Evolutionary conservation across 2,888 invertebrate genomes (phyloP).

Genomic region (Mythimna impura): DNA sequence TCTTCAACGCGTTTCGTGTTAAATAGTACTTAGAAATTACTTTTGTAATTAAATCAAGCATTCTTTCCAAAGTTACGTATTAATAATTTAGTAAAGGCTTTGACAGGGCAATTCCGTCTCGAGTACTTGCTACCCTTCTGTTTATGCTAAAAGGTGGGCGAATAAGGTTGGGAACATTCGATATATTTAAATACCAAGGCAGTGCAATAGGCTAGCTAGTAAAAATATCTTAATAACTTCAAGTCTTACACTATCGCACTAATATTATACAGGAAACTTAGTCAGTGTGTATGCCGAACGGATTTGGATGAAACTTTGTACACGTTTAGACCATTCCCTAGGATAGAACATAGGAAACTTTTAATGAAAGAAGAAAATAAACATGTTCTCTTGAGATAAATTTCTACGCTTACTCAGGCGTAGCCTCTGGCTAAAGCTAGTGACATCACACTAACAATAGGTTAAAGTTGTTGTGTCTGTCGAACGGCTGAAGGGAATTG

Average conservation of each 20-base stretch:
- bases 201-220: not conserved
- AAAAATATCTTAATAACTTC: not conserved
- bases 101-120: slow-evolving; percentile 80
- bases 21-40: slow-evolving; percentile 79
- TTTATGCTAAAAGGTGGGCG: slow-evolving; percentile 73
- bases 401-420: too few relatives aligned
- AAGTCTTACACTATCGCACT: not conserved
- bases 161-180: slow-evolving; percentile 51
- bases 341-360: too few relatives aligned
- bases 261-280: too few relatives aligned
- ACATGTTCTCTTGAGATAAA: too few relatives aligned
- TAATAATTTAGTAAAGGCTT: slow-evolving; percentile 80
- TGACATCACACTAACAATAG: too few relatives aligned
- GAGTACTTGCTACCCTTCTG: slow-evolving; percentile 73
- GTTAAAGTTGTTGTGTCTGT: too few relatives aligned
- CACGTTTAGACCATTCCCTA: too few relatives aligned
- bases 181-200: slow-evolving; percentile 16
- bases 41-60: slow-evolving; percentile 84
- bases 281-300: too few relatives aligned
- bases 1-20: slow-evolving; percentile 77
- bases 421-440: too few relatives aligned
- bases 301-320: too few relatives aligned
- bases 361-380: too few relatives aligned
- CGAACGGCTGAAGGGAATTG: too few relatives aligned
- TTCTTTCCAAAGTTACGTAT: slow-evolving; percentile 79